These are phyloP conservation scores for Ramphastos sulfuratus DNA, from an alignment of 2,113 vertebrate genomes.

Conservation along the genomic window DNA sequence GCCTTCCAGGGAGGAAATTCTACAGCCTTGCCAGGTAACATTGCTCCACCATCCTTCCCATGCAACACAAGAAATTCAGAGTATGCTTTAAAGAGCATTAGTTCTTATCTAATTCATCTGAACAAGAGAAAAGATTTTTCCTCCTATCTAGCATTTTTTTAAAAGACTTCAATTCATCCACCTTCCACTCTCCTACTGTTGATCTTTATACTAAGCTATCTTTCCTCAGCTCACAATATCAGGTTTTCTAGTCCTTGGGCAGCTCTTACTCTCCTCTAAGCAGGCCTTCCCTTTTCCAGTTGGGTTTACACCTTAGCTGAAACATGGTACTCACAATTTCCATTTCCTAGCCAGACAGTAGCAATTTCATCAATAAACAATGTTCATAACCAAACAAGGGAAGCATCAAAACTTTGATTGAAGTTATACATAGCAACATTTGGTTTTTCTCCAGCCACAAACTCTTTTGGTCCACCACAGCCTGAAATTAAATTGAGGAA, in stretches of 20 bases:
- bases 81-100: neutral
- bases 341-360: neutral
- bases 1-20: neutral
- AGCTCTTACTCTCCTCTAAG: neutral
- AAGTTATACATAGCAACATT: neutral
- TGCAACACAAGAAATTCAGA: neutral
- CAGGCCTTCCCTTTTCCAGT: neutral
- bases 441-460: neutral
- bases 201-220: neutral
- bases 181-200: neutral
- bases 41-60: neutral
- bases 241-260: neutral
- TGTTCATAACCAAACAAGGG: neutral
- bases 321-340: neutral
- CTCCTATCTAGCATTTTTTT: neutral
- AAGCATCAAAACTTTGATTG: neutral
- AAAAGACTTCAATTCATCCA: neutral
- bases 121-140: neutral
- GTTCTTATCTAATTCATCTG: neutral
- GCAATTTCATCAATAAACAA: neutral
- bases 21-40: neutral
- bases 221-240: neutral
- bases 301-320: neutral
- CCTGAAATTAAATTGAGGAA: neutral
- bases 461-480: neutral